These are phyloP conservation scores for Salarias fasciatus DNA, from an alignment of 2,797 vertebrate genomes.

Conservation along the genomic window DNA sequence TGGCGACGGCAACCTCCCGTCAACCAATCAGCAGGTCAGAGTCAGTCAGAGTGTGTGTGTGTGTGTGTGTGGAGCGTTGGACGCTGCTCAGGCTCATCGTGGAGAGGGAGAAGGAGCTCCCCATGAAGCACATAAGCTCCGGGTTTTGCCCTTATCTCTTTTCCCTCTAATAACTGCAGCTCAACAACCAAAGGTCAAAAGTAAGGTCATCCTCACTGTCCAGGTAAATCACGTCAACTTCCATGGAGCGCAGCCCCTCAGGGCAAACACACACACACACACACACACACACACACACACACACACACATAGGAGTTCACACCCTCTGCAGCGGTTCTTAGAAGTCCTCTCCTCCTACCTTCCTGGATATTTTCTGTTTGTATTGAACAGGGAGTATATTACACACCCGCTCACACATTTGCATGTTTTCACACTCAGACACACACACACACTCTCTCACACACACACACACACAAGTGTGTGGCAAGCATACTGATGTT, in stretches of 20 bases:
- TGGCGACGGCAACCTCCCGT: background rate
- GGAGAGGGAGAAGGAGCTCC: background rate
- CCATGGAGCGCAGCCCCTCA: slow-evolving; percentile 19
- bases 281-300: slow-evolving; percentile 8
- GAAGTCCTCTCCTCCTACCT: background rate
- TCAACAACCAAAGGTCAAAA: slow-evolving; percentile 47
- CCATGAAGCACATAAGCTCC: background rate
- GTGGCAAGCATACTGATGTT: slow-evolving; percentile 23
- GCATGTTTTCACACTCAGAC: slow-evolving; percentile 26
- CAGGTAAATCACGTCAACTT: slow-evolving; percentile 65
- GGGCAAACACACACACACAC: slow-evolving; percentile 25
- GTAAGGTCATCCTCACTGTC: slow-evolving; percentile 56
- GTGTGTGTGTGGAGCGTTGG: too few relatives aligned
- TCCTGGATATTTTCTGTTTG: slow-evolving; percentile 17
- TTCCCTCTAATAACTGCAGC: slow-evolving; percentile 20
- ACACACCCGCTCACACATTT: slow-evolving; percentile 17
- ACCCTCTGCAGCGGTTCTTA: background rate
- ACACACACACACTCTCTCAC: slow-evolving; percentile 33
- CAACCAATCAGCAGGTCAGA: too few relatives aligned
- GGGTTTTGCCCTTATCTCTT: slow-evolving; percentile 3
- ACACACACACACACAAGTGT: slow-evolving; percentile 5
- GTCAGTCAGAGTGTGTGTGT: too few relatives aligned
- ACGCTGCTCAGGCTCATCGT: background rate
- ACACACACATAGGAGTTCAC: slow-evolving; percentile 7
- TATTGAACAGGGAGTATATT: slow-evolving; percentile 10